phyloP scores from a whole-genome alignment of 2,113 vertebrate genomes.

The Zosterops lateralis region DNA sequence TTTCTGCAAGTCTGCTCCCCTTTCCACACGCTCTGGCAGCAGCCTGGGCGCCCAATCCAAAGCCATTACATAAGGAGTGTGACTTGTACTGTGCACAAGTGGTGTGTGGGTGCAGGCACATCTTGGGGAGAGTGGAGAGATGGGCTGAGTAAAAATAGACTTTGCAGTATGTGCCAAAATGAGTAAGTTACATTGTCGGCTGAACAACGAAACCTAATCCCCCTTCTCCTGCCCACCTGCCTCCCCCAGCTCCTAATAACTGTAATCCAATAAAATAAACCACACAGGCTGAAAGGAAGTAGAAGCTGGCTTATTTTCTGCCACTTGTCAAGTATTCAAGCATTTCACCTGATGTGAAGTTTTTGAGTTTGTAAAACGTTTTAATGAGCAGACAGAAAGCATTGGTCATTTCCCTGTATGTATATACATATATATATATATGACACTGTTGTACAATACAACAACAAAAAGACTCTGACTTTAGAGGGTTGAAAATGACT shows the following conservation, averaged over 20 bases:
- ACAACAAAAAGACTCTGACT: no score
- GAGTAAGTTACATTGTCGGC: constrained; percentile 7
- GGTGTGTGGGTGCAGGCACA: constrained; percentile 50
- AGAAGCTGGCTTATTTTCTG: constrained; percentile 5
- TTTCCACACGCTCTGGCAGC: neutral
- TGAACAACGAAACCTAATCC: constrained; percentile 13
- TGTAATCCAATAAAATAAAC: constrained; percentile 25
- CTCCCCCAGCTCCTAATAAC: constrained; percentile 42
- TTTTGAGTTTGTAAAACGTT: neutral
- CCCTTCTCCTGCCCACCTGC: constrained; percentile 22
- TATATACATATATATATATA: rapidly evolving
- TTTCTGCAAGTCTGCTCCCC: neutral
- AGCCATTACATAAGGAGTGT: constrained; percentile 9
- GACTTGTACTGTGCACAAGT: constrained; percentile 16
- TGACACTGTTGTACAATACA: no score
- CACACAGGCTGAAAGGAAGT: constrained; percentile 28
- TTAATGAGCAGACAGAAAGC: neutral
- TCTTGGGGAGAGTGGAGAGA: neutral
- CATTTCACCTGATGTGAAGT: neutral
- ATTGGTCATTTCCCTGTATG: neutral
- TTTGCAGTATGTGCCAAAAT: neutral
- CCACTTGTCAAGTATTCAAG: neutral
- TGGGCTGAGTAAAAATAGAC: constrained; percentile 47
- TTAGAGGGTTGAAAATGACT: no score
- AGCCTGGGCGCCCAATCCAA: neutral